Conservation (phyloP, 2,113 vertebrate species). For the Barnardius zonarius region DNA sequence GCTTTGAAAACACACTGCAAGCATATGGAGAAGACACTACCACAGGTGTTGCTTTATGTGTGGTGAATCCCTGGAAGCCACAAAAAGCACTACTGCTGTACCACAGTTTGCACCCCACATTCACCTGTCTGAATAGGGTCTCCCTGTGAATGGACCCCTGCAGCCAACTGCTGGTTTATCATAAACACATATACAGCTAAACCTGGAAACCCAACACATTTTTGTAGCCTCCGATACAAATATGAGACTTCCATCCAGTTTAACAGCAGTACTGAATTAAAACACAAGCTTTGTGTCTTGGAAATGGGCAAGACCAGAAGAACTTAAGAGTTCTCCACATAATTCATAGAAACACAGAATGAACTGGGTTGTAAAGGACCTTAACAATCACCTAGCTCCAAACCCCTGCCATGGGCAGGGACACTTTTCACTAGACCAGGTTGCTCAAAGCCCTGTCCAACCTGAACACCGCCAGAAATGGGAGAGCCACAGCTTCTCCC, state of each 20-base stretch:
- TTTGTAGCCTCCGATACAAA: no score
- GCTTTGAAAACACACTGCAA: not conserved
- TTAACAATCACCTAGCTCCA: not conserved
- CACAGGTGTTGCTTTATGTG: fast-evolving
- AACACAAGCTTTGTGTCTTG: not conserved
- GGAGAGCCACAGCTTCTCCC: no score
- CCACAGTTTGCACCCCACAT: not conserved
- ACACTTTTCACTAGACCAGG: no score
- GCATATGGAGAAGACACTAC: not conserved
- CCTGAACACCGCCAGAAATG: no score
- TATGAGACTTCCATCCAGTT: not conserved
- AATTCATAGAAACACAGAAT: not conserved
- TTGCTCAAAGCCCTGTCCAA: no score
- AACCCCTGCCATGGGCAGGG: not conserved
- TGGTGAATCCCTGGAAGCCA: no score
- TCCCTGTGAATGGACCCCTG: fast-evolving
- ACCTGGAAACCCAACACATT: fast-evolving
- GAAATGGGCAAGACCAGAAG: fast-evolving
- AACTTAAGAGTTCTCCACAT: not conserved
- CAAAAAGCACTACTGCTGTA: not conserved
- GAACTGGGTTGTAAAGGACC: not conserved
- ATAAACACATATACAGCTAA: fast-evolving
- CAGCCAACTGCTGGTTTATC: not conserved
- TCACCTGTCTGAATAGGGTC: no score
- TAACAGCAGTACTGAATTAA: no score